Percentiles rank a stretch among this genome's conserved stretches.
phyloP scores from a whole-genome alignment of 2,113 vertebrate species.

The Dicentrarchus labrax region DNA sequence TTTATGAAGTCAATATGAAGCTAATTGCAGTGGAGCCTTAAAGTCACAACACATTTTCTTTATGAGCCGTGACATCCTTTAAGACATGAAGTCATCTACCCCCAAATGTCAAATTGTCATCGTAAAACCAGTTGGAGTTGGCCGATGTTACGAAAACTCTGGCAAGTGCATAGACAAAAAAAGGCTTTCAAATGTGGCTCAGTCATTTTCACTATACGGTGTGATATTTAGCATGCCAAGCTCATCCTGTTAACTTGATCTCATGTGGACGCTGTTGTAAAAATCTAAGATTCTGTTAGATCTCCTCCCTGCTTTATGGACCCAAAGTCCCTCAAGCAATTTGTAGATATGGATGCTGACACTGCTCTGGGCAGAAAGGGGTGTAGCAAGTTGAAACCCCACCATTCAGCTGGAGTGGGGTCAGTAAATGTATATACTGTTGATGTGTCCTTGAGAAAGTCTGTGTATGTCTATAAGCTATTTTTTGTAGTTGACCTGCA shows the following conservation, averaged over 20 bases:
- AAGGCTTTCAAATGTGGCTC: background rate
- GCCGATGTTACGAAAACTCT: background rate
- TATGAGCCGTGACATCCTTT: background rate
- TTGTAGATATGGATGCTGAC: constrained; percentile 54
- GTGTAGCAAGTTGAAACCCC: background rate
- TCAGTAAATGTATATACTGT: background rate
- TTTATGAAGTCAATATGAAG: background rate
- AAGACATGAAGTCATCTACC: background rate
- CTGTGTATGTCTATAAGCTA: too few relatives aligned
- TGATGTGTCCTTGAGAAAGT: constrained; percentile 19
- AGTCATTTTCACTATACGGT: constrained; percentile 15
- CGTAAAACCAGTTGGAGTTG: background rate
- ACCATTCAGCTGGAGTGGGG: background rate
- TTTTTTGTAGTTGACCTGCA: background rate
- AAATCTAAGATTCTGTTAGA: constrained; percentile 38
- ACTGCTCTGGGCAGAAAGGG: constrained; percentile 24
- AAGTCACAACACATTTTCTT: background rate
- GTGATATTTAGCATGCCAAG: constrained; percentile 4
- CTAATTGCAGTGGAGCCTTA: background rate
- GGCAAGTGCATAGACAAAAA: background rate
- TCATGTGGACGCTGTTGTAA: constrained; percentile 30
- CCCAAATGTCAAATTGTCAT: background rate
- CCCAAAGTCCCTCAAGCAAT: constrained; percentile 58
- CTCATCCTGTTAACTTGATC: constrained; percentile 30
- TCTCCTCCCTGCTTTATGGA: constrained; percentile 7